These are phyloP conservation scores for Semotilus atromaculatus DNA, from an alignment of 2,797 vertebrate species.

Conservation along the genomic window DNA sequence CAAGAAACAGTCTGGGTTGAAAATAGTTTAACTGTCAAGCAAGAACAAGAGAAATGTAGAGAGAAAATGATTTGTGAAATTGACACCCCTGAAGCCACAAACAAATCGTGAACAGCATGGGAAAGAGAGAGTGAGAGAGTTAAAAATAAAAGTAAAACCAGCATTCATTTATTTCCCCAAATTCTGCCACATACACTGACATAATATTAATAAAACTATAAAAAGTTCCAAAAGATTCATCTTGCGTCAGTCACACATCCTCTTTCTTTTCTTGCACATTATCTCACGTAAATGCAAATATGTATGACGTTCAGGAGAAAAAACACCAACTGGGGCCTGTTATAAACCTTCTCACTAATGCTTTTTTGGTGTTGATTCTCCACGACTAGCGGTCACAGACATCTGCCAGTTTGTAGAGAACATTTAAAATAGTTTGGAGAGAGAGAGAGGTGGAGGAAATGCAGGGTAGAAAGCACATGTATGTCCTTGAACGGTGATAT, in stretches of 20 bases:
- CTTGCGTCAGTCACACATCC: neutral
- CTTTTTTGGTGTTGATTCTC: neutral
- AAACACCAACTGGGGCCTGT: neutral
- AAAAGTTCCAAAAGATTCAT: neutral
- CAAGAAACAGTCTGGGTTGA: neutral
- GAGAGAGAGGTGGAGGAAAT: neutral
- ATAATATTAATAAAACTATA: neutral
- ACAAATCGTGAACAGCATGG: constrained; percentile 8
- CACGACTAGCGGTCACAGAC: neutral
- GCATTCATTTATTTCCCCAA: neutral
- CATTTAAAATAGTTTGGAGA: neutral
- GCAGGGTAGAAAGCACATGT: neutral
- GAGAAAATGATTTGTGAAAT: neutral
- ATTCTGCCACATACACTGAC: neutral
- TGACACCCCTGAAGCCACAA: constrained; percentile 13
- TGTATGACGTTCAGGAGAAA: neutral
- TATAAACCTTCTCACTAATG: neutral
- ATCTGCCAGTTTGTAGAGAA: neutral
- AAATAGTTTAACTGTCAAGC: neutral
- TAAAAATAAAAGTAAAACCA: neutral
- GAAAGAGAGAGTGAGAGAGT: neutral
- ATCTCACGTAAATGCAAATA: neutral
- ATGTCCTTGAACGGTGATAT: neutral
- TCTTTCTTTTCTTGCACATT: neutral
- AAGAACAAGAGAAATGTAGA: neutral